phyloP scores from a whole-genome alignment of 2,113 vertebrate species.

The Cryptomyrus ogoouensis region DNA sequence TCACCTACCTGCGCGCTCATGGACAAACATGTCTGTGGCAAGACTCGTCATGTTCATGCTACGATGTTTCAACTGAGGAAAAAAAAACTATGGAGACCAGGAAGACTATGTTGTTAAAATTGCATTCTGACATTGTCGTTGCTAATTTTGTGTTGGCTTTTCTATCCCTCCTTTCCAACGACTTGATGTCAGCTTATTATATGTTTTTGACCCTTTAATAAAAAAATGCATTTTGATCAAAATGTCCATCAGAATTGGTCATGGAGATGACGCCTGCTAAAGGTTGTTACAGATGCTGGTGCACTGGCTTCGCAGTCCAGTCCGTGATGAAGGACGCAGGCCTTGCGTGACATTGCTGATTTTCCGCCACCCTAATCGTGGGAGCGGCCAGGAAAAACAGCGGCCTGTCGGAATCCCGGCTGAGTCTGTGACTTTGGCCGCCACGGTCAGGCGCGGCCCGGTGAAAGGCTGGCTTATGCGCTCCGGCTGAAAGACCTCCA shows the following conservation, averaged over 20 bases:
- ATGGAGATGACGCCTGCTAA: neutral
- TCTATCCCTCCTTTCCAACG: no score
- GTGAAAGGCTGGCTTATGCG: neutral
- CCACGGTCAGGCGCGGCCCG: neutral
- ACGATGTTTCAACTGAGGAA: neutral
- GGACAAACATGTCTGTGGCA: neutral
- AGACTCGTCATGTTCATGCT: neutral
- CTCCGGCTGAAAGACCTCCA: neutral
- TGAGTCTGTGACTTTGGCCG: neutral
- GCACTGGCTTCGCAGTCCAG: no score
- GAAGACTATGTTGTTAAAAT: neutral
- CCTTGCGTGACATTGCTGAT: neutral
- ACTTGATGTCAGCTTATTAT: no score
- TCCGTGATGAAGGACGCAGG: neutral
- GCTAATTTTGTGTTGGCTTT: no score
- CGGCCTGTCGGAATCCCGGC: neutral
- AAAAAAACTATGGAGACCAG: neutral
- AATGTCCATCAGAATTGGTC: neutral
- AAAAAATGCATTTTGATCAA: neutral
- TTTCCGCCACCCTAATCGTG: neutral
- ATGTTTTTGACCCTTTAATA: no score
- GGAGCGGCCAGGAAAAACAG: constrained; percentile 6
- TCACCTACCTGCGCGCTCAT: neutral
- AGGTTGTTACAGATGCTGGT: neutral
- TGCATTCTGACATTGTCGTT: no score